phyloP scores from a whole-genome alignment of 2,113 vertebrate genomes.

The Chauna torquata region DNA sequence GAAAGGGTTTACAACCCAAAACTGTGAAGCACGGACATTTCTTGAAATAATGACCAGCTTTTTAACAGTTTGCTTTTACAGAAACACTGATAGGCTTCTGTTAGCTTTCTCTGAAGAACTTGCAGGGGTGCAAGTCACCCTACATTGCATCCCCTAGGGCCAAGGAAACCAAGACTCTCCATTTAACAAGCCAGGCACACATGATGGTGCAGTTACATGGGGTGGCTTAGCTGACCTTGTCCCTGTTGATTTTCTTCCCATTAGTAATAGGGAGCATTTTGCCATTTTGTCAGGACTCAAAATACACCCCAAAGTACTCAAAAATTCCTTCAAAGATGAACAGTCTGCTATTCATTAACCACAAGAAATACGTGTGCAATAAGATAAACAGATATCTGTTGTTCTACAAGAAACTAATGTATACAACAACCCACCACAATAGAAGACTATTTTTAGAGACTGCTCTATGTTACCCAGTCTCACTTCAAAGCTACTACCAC shows the following conservation, averaged over 20 bases:
- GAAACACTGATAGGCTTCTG: not conserved
- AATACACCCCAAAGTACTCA: not conserved
- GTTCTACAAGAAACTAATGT: not conserved
- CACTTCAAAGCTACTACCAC: not conserved
- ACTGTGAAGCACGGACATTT: not conserved
- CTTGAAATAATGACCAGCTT: not conserved
- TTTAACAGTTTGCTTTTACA: not conserved
- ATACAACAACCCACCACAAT: no score
- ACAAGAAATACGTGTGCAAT: rapidly evolving
- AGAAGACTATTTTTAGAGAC: not conserved
- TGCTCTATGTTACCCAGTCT: not conserved
- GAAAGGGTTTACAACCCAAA: not conserved
- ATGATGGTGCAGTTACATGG: not conserved
- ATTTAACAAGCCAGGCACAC: not conserved
- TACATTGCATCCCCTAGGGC: not conserved
- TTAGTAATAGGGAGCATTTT: not conserved
- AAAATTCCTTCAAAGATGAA: not conserved
- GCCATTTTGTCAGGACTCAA: not conserved
- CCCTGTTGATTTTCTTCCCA: not conserved
- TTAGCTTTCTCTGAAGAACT: not conserved
- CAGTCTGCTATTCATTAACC: not conserved
- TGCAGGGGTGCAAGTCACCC: not conserved
- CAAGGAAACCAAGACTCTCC: not conserved
- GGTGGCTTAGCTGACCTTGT: not conserved
- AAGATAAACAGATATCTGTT: not conserved